Conservation (phyloP, 2,113 vertebrate genomes). For the Lontra canadensis region DNA sequence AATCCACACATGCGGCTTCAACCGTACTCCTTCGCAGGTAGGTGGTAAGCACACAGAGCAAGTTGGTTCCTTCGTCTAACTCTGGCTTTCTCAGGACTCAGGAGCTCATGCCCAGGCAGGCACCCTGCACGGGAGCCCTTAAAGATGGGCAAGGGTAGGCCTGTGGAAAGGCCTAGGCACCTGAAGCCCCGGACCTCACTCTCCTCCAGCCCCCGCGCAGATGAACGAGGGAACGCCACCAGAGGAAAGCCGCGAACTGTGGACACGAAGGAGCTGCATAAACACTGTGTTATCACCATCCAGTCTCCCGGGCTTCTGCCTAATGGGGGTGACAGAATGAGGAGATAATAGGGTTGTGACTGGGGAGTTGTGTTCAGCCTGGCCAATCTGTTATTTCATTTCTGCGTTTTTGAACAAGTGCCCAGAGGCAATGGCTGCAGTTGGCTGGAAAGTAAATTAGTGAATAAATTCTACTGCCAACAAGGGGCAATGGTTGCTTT, state of each 20-base stretch:
- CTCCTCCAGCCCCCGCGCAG: rapidly evolving
- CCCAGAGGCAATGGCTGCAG: conserved; percentile 66
- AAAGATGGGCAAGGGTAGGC: neutral
- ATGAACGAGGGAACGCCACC: neutral
- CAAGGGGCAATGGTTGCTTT: neutral
- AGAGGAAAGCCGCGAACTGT: neutral
- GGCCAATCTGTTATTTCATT: conserved; percentile 70
- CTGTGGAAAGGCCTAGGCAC: neutral
- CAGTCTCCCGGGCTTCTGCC: conserved; percentile 18
- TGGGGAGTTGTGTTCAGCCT: conserved; percentile 42
- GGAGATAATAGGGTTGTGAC: conserved; percentile 65
- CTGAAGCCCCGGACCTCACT: rapidly evolving
- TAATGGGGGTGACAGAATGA: conserved; percentile 50
- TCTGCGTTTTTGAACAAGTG: conserved; percentile 69
- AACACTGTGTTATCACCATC: conserved; percentile 2
- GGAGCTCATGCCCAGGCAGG: neutral
- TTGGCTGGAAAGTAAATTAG: conserved; percentile 58
- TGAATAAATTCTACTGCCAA: conserved; percentile 63
- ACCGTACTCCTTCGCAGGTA: neutral
- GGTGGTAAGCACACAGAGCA: neutral
- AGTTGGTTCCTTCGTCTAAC: neutral
- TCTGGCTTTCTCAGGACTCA: neutral
- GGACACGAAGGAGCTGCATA: neutral
- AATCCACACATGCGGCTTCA: neutral
- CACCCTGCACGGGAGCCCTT: neutral